phyloP scores from a whole-genome alignment of 2,797 vertebrate species.

The Hipposideros larvatus region DNA sequence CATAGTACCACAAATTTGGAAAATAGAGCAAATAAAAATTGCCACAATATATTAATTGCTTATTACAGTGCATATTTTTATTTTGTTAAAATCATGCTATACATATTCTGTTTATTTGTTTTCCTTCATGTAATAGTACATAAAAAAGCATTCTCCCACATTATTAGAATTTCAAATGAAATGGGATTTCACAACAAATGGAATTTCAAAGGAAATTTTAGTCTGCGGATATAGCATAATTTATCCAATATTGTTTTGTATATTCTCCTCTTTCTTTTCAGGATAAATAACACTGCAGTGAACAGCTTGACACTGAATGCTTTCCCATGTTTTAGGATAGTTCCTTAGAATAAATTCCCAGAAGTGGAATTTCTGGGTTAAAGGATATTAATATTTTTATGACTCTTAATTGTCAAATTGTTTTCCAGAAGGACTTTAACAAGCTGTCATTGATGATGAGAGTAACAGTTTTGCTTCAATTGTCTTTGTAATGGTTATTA shows the following conservation, averaged over 20 bases:
- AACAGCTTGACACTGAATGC: not conserved
- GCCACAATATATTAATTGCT: not conserved
- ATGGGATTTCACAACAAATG: slow-evolving; percentile 4
- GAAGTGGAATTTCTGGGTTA: not conserved
- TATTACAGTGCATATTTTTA: slow-evolving; percentile 21
- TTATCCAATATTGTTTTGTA: not conserved
- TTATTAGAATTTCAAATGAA: slow-evolving; percentile 46
- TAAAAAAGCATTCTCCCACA: not conserved
- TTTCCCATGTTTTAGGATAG: slow-evolving; percentile 12
- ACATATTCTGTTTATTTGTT: slow-evolving; percentile 22
- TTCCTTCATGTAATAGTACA: not conserved
- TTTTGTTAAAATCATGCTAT: not conserved
- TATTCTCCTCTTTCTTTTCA: not conserved
- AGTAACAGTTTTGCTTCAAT: not conserved
- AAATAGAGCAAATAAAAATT: slow-evolving; percentile 31
- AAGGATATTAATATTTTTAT: slow-evolving; percentile 49
- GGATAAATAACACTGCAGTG: not conserved
- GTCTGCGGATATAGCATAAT: not conserved
- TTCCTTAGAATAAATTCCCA: slow-evolving; percentile 20
- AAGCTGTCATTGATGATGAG: not conserved
- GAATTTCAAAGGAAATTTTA: slow-evolving; percentile 47
- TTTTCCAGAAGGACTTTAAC: not conserved
- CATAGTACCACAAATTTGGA: not conserved
- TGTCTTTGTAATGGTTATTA: slow-evolving; percentile 17
- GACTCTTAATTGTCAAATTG: slow-evolving; percentile 3